Evolutionary conservation across 2,113 vertebrate species (phyloP), one percentile per base, ranked within the genome.

Genomic region (Varanus komodoensis): DNA sequence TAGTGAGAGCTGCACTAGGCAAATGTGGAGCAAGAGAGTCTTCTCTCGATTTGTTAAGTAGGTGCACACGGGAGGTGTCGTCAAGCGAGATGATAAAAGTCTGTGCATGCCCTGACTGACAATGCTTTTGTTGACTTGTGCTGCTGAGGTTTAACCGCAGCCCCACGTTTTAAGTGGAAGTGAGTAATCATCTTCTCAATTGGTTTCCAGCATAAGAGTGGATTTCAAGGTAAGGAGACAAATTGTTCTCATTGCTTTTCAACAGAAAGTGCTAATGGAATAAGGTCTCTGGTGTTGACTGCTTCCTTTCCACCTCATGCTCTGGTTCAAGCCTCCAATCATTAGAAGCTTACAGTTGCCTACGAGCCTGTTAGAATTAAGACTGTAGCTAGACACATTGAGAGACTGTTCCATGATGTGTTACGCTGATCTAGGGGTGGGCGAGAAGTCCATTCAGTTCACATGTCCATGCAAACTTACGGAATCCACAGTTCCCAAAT

Each of bases 91-190:
- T 38, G 57, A 82, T 19, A 52, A 48, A 44, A 68, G 50, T 68
- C 57, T 77, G 57, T 23, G n/a, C 38, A 48, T 79, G 34, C 32
- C 2, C 32, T 79, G 34, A 74, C 32, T 50, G 21, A 4, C 29
- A 52, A 61, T 34, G 50, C 84, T 54, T 92, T 88, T 92, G 88
- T 89, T 91, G 85, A 87, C 78, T 48, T 68, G 1, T 29, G 38
- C 73, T 86, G 1, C 77, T 81, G 82, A 90, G 69, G 21, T 88
- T 92, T 54, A 44, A 83, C 92, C 77, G 19, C 21, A n/a, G 48
- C 91, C 50, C 52, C 77, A 19, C 68, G 15, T 44, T 87, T 93
- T 89, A 88, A 48, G 29, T 79, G 75, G 90, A 89, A 85, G 79
- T 68, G 38, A 29, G 23, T 54, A 44, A 82, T 83, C 69, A 57